Evolutionary conservation across 2,888 invertebrate genomes (phyloP).

Genomic region (Mythimna impura): DNA sequence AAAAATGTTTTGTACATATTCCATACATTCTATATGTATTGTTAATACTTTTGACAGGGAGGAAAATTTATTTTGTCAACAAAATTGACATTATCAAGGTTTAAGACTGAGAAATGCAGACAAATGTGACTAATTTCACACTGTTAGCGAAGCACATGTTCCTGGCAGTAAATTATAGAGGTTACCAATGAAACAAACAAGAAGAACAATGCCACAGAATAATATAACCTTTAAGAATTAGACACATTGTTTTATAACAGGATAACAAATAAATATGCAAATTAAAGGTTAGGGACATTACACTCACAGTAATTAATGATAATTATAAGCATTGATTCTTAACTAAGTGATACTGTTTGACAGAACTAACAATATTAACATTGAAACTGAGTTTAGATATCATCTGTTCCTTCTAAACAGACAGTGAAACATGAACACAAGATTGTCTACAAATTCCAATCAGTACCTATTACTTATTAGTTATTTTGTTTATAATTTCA

Average conservation of each 20-base stretch:
- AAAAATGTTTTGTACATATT: slow-evolving; percentile 14
- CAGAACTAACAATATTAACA: slow-evolving; percentile 1
- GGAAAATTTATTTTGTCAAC: slow-evolving; percentile 27
- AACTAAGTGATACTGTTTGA: slow-evolving; percentile 16
- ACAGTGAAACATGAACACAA: not conserved
- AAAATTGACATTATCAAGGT: slow-evolving; percentile 6
- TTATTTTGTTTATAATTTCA: not conserved
- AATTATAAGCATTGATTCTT: slow-evolving; percentile 36
- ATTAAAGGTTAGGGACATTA: slow-evolving; percentile 35
- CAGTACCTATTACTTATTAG: not conserved
- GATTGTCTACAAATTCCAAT: not conserved
- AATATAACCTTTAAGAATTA: slow-evolving; percentile 41
- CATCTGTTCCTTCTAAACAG: not conserved
- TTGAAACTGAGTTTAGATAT: slow-evolving; percentile 16
- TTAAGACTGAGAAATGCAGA: not conserved
- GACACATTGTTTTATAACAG: slow-evolving; percentile 25
- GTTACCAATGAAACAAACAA: slow-evolving; percentile 23
- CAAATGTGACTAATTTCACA: not conserved
- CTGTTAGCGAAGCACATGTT: slow-evolving; percentile 11
- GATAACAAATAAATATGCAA: slow-evolving; percentile 30
- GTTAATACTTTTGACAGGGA: not conserved
- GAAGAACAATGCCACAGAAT: slow-evolving; percentile 22
- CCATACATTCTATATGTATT: slow-evolving; percentile 12
- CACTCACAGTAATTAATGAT: slow-evolving; percentile 33
- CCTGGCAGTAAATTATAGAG: not conserved